phyloP scores from a whole-genome alignment of 2,797 vertebrate genomes.

The Typhlichthys eigenmanni region DNA sequence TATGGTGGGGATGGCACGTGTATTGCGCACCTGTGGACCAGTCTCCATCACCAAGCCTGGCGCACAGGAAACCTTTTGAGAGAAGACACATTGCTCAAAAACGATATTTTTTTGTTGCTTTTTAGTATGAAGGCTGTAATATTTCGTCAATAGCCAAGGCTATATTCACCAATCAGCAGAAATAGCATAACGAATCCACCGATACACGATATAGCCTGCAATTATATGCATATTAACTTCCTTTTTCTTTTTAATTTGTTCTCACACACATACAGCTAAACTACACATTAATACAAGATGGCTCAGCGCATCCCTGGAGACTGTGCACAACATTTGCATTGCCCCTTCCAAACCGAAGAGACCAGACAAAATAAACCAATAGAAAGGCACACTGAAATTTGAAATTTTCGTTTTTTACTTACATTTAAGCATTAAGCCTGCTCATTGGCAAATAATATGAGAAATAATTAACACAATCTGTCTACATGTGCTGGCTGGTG shows the following conservation, averaged over 20 bases:
- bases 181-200: too few species aligned
- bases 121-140: not conserved
- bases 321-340: conserved; percentile 18
- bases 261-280: conserved; percentile 7
- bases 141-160: not conserved
- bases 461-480: too few species aligned
- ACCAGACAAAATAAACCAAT: not conserved
- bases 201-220: too few species aligned
- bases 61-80: not conserved
- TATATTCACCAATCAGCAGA: not conserved
- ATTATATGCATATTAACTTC: not conserved
- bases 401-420: not conserved
- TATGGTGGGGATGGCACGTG: conserved; percentile 12
- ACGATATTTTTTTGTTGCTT: not conserved
- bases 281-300: conserved; percentile 4
- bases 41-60: conserved; percentile 4
- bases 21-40: conserved; percentile 27
- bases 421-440: too few species aligned
- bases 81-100: not conserved
- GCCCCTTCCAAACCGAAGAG: conserved; percentile 2
- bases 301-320: conserved; percentile 22
- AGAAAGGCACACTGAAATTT: conserved; percentile 16
- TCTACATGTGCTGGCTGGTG: too few species aligned
- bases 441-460: too few species aligned
- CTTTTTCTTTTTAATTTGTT: not conserved